Base-by-base conservation (phyloP, 1,140 invertebrate species). In the Araneus ventricosus region DNA sequence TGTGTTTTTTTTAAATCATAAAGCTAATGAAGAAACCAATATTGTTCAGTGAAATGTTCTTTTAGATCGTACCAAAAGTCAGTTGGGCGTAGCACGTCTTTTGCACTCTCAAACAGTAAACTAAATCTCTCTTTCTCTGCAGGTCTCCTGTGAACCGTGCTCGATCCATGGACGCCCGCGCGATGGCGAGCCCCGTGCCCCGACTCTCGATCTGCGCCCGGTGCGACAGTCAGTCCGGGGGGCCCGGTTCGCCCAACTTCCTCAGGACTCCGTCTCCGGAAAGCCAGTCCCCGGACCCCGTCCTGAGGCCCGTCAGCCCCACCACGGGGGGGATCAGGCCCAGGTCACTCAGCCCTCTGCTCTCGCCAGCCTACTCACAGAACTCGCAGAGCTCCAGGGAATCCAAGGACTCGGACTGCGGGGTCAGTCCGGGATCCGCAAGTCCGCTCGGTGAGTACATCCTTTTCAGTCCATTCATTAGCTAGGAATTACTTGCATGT, bases 141-240 rank as follows among this genome's bases (percentile, higher is more conserved):
- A 93, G 93, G 37, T 94, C 93, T 34, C 93, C 93, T 4, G 90
- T 92, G 52, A 94, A 90, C 75, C 89, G 93, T 24, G 93, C 93
- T 24, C 89, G 93, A 34, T 94, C 93, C 52, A 92, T 94, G 90
- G 93, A 94, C 41, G 93, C 93, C n/a, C 89, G 93, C 22, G 93
- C 93, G 39, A 91, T 92, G 93, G 88, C 93, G 20, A 41, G 70
- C 70, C 75, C 93, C 89, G 90, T 34, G 75, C 75, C 93, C 88
- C 89, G 90, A 37, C 86, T 94, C 45, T 92, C 93, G 30, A 91
- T 94, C 86, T 92, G 85, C 59, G 84, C 37, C 2, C 61, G 89
- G 7, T 94, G 87, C 30, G 90, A 92, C 75, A 91, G 93, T 45
- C 90, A 92, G 82, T 39, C 61, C 22, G 79, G 88, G 27, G 80